Conservation (phyloP, 2,113 vertebrate genomes). For the Ailurus styani region DNA sequence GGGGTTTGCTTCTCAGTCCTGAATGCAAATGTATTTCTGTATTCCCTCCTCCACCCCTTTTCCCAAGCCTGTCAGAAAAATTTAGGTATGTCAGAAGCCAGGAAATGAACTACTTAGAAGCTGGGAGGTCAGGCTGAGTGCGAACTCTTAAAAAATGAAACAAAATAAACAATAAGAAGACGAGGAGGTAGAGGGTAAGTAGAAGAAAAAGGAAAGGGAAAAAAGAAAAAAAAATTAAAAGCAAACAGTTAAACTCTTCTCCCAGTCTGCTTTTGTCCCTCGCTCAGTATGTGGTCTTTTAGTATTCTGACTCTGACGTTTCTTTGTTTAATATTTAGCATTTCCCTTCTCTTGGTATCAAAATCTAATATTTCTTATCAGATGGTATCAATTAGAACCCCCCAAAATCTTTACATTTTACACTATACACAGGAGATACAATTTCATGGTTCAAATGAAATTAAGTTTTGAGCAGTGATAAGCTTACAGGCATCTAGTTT, state of each 20-base stretch:
- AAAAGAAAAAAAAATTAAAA: not conserved
- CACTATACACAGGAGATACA: not conserved
- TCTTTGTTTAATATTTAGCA: not conserved
- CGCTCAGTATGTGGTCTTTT: not conserved
- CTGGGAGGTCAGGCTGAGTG: not conserved
- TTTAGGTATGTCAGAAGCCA: not conserved
- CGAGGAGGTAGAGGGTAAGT: not conserved
- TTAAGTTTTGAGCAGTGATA: not conserved
- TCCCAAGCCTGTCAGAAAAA: not conserved
- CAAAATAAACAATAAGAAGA: not conserved
- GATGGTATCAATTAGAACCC: not conserved
- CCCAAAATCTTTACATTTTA: not conserved
- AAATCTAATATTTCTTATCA: not conserved
- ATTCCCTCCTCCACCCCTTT: not conserved
- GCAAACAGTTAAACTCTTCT: not conserved
- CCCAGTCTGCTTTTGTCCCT: not conserved
- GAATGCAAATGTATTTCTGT: not conserved
- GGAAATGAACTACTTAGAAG: not conserved
- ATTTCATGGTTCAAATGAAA: constrained; percentile 16
- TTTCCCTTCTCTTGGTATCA: not conserved
- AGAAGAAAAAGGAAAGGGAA: not conserved
- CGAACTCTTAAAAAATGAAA: not conserved
- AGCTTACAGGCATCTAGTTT: not conserved
- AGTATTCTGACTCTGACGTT: not conserved
- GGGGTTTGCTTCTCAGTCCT: not conserved